Evolutionary conservation across 2,888 invertebrate species (phyloP).

Genomic region (Trypoxylon attenuatum): DNA sequence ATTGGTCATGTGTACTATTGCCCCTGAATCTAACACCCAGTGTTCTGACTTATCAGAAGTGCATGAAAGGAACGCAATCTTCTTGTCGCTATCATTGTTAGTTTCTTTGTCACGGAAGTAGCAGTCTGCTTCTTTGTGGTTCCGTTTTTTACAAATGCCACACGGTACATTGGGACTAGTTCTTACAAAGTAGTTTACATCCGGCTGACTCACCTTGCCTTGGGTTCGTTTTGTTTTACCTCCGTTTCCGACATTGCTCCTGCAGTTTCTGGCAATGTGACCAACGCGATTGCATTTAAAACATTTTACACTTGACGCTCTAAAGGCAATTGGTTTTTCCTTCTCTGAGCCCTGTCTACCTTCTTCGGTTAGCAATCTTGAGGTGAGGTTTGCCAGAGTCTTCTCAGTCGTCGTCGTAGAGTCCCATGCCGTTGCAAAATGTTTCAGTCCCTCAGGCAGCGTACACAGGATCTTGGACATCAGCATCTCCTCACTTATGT

Average conservation of each 20-base stretch:
- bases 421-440: constrained; percentile 9
- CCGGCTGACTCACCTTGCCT: neutral
- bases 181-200: too few relatives aligned
- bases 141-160: constrained; percentile 7
- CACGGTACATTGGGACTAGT: too few relatives aligned
- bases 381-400: constrained; percentile 1
- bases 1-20: neutral
- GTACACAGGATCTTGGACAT: constrained; percentile 8
- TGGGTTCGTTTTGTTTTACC: neutral
- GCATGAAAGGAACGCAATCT: neutral
- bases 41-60: neutral
- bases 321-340: constrained; percentile 5
- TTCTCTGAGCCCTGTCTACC: neutral
- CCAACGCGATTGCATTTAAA: constrained; percentile 4
- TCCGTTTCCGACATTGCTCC: neutral
- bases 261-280: neutral
- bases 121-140: constrained; percentile 9
- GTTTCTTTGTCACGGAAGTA: constrained; percentile 5
- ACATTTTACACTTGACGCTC: neutral
- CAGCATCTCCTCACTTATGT: neutral
- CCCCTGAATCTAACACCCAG: neutral
- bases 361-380: constrained; percentile 2
- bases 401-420: neutral
- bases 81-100: neutral
- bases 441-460: neutral